phyloP scores from a whole-genome alignment of 2,888 invertebrate species.

The Sepioteuthis lessoniana region DNA sequence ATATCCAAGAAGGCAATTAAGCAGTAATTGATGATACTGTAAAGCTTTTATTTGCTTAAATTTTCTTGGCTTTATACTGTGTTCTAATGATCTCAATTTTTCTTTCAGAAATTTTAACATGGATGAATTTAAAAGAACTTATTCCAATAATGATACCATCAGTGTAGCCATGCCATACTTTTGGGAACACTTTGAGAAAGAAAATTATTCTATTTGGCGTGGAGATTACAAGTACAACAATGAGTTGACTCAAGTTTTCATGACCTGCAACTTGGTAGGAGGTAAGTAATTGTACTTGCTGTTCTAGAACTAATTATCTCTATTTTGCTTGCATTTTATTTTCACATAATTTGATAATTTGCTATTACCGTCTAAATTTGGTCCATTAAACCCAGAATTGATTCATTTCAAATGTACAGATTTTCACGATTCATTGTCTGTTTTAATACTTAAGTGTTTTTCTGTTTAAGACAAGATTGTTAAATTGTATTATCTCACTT shows the following conservation, averaged over 20 bases:
- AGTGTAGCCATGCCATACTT: constrained; percentile 95
- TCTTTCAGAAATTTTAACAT: constrained; percentile 88
- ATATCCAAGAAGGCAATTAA: too few relatives aligned
- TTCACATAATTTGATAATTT: too few relatives aligned
- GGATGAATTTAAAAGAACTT: constrained; percentile 97
- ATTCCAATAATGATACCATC: constrained; percentile 94
- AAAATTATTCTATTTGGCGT: constrained; percentile 97
- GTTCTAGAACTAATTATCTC: background rate
- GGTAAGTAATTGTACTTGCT: constrained; percentile 77
- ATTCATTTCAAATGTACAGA: too few relatives aligned
- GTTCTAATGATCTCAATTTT: constrained; percentile 36
- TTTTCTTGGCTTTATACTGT: background rate
- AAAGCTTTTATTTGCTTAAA: too few relatives aligned
- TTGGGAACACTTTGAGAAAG: constrained; percentile 97
- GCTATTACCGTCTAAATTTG: too few relatives aligned
- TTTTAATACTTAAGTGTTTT: too few relatives aligned
- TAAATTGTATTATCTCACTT: too few relatives aligned
- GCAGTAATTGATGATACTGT: too few relatives aligned
- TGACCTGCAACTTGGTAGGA: constrained; percentile 98
- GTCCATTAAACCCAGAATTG: background rate
- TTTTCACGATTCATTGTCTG: too few relatives aligned
- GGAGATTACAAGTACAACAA: constrained; percentile 97
- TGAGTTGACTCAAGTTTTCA: constrained; percentile 93
- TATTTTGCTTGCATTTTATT: background rate
- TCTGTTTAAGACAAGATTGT: too few relatives aligned